phyloP scores from a whole-genome alignment of 1,140 invertebrate genomes.

The Hylyphantes graminicola region DNA sequence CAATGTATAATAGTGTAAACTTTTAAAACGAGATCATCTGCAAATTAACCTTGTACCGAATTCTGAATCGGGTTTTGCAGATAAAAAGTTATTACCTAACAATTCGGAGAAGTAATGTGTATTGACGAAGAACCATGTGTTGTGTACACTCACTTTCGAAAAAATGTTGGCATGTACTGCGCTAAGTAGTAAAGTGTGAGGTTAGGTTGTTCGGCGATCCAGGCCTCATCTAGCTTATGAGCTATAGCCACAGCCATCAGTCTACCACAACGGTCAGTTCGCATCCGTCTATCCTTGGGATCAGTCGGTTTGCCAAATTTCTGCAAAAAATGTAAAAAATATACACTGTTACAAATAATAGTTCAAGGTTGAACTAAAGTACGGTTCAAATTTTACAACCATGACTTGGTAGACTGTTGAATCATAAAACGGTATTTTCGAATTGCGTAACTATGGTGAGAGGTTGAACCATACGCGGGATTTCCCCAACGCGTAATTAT shows the following conservation, averaged over 20 bases:
- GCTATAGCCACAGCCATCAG: conserved; percentile 80
- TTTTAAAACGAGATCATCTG: too few species aligned
- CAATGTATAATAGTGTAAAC: too few species aligned
- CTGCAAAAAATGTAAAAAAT: conserved; percentile 22
- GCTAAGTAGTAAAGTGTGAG: conserved; percentile 75
- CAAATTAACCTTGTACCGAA: too few species aligned
- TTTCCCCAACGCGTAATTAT: too few species aligned
- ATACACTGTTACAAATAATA: too few species aligned
- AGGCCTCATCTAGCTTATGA: conserved; percentile 80
- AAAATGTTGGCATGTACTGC: conserved; percentile 74
- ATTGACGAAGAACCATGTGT: background rate
- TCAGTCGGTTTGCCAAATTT: conserved; percentile 29
- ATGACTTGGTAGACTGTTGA: too few species aligned
- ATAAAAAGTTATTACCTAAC: background rate
- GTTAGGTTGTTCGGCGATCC: conserved; percentile 77
- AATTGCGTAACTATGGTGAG: too few species aligned
- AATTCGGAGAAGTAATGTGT: background rate
- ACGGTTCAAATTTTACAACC: too few species aligned
- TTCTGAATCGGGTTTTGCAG: background rate
- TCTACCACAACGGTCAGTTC: conserved; percentile 77
- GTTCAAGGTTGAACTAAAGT: too few species aligned
- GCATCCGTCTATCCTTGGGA: conserved; percentile 74
- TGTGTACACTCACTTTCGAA: conserved; percentile 41
- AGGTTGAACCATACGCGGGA: too few species aligned
- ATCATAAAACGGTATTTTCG: too few species aligned